Percentiles rank a stretch among this genome's conserved stretches.
phyloP scores from a whole-genome alignment of 2,888 invertebrate species.

The Kuschelorhynchus macadamiae region DNA sequence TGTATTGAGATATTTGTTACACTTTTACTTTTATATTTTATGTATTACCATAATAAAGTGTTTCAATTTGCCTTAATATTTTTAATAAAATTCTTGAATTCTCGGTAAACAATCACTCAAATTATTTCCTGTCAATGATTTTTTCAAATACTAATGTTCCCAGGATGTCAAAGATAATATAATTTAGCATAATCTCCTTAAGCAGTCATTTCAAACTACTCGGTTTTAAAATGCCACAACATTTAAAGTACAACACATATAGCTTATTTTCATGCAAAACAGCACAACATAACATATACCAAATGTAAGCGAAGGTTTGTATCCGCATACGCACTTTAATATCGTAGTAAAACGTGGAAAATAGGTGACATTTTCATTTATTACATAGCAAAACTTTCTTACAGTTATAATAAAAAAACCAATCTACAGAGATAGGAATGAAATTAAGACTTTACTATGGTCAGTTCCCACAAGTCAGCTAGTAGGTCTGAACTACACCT shows the following conservation, averaged over 20 bases:
- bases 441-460: constrained; percentile 28
- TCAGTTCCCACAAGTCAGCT: constrained; percentile 32
- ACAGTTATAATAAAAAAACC: constrained; percentile 14
- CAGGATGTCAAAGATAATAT: constrained; percentile 14
- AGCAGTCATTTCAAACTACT: constrained; percentile 11
- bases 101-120: too few species aligned
- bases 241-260: constrained; percentile 38
- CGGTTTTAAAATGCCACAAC: constrained; percentile 21
- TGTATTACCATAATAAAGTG: too few species aligned
- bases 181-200: constrained; percentile 17
- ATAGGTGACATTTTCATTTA: constrained; percentile 40
- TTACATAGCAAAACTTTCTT: constrained; percentile 11
- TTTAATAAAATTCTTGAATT: too few species aligned
- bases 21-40: too few species aligned
- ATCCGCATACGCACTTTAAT: constrained; percentile 49
- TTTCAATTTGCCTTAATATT: too few species aligned
- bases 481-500: constrained; percentile 11
- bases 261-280: constrained; percentile 51
- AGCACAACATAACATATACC: constrained; percentile 40
- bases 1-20: too few species aligned
- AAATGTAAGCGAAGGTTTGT: constrained; percentile 39
- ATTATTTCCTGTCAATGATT: too few species aligned
- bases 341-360: constrained; percentile 44
- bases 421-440: constrained; percentile 12
- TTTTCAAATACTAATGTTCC: constrained; percentile 17